Base-by-base conservation (phyloP, 2,888 invertebrate genomes). In the Petrolisthes cinctipes region DNA sequence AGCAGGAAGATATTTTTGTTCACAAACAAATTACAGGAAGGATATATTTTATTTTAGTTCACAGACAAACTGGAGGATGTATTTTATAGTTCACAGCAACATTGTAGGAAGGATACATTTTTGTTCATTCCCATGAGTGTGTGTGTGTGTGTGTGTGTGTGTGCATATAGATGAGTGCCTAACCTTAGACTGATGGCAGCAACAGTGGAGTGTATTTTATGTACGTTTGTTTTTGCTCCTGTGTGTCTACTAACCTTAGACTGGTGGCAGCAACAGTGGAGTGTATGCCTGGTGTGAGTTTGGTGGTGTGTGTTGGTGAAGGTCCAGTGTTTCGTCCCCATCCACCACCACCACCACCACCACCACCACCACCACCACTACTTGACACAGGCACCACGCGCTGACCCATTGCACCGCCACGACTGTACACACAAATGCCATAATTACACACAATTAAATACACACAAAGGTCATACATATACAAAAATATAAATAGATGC, bases 371-470 rank as follows among this genome's bases (percentile, higher is more conserved):
- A 11, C 86, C 86, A 4, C 78, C 82, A 86, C 71, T 83, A 20
- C 56, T 89, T 1, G 89, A 89, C 9, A 83, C 87, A 66, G 89
- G 89, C 6, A 88, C 88, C 51, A 88, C 85, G 17, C 89, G 81
- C 81, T 89, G 89, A 53, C 89, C 85, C 20, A 87, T 80, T 51
- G 85, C 82, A 85, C 75, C 83, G 68, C 87, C 53, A 11, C 89
- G 85, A 57, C 89, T 89, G 75, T 9, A 56, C 54, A 5, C n/a
- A 86, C 17, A 81, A 54, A 82, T 51, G 6, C 51, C 17, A 23
- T 66, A 20, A 3, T 23, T 4, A 14, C 71, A 20, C 37, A 37
- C 37, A 37, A 37, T n/a, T 66, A 20, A 3, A 14, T 4, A 14
- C 71, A 20, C 37, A 37, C 37, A 37, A 37, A 37, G 37, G 37